Conservation (phyloP, 2,888 invertebrate genomes). For the Dendrolimus houi region DNA sequence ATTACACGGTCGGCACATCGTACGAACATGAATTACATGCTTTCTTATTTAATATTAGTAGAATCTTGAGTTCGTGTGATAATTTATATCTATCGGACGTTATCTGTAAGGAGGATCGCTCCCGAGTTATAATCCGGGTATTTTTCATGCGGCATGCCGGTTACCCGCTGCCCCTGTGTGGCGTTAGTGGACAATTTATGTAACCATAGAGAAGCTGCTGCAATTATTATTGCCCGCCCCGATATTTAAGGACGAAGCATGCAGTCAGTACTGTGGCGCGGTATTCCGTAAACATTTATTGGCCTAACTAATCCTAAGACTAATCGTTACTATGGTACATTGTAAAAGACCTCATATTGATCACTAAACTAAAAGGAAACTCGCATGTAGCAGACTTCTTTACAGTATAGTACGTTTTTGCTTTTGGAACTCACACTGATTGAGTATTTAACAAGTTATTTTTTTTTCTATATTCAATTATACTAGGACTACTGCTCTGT, state of each 20-base stretch:
- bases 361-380: too few species aligned
- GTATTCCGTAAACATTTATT: not conserved
- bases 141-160: slow-evolving; percentile 61
- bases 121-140: slow-evolving; percentile 71
- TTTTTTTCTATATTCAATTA: too few species aligned
- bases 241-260: slow-evolving; percentile 17
- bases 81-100: slow-evolving; percentile 66
- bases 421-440: too few species aligned
- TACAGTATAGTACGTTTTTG: too few species aligned
- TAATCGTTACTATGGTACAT: not conserved
- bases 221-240: slow-evolving; percentile 54
- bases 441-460: too few species aligned
- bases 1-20: slow-evolving; percentile 59
- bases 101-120: slow-evolving; percentile 66
- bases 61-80: slow-evolving; percentile 67
- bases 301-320: not conserved
- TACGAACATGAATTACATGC: slow-evolving; percentile 70
- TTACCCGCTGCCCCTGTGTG: slow-evolving; percentile 33
- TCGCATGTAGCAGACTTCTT: too few species aligned
- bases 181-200: slow-evolving; percentile 58
- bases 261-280: not conserved
- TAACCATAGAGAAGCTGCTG: slow-evolving; percentile 45
- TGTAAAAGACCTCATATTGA: too few species aligned
- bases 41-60: slow-evolving; percentile 74
- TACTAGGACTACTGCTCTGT: too few species aligned